A percentile compares a stretch with the other conserved stretches of the same genome.
Conservation (phyloP, 2,797 vertebrate species). For the Danio jaintianensis region DNA sequence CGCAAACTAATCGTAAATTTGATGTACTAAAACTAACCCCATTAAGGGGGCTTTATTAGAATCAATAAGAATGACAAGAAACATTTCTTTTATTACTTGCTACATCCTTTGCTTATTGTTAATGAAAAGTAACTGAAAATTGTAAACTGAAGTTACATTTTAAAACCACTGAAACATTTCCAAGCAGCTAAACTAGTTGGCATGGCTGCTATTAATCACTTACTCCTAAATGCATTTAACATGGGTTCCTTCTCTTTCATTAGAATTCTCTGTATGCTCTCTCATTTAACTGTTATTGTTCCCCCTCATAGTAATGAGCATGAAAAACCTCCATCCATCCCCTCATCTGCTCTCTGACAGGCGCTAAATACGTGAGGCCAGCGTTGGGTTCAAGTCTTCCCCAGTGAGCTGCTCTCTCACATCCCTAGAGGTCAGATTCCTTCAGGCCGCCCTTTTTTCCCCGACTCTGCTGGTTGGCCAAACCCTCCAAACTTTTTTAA, state of each 20-base stretch:
- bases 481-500: constrained; percentile 77
- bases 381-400: constrained; percentile 66
- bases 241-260: too few relatives aligned
- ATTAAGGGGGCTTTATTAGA: not conserved
- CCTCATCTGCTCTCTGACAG: constrained; percentile 57
- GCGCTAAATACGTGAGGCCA: constrained; percentile 73
- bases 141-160: not conserved
- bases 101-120: not conserved
- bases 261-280: not conserved
- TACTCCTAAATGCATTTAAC: not conserved
- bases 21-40: too few relatives aligned
- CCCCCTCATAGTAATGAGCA: constrained; percentile 4
- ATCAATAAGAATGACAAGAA: not conserved
- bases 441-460: constrained; percentile 57
- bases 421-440: constrained; percentile 59
- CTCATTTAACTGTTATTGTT: constrained; percentile 6
- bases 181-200: not conserved
- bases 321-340: constrained; percentile 51
- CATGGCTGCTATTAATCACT: not conserved
- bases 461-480: constrained; percentile 38
- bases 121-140: too few relatives aligned
- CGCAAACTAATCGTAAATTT: too few relatives aligned
- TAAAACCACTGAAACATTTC: not conserved
- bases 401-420: constrained; percentile 66
- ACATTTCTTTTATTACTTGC: too few relatives aligned